These are phyloP conservation scores for Euura saliciscinereae DNA, from an alignment of 1,140 invertebrate species.

Conservation along the genomic window DNA sequence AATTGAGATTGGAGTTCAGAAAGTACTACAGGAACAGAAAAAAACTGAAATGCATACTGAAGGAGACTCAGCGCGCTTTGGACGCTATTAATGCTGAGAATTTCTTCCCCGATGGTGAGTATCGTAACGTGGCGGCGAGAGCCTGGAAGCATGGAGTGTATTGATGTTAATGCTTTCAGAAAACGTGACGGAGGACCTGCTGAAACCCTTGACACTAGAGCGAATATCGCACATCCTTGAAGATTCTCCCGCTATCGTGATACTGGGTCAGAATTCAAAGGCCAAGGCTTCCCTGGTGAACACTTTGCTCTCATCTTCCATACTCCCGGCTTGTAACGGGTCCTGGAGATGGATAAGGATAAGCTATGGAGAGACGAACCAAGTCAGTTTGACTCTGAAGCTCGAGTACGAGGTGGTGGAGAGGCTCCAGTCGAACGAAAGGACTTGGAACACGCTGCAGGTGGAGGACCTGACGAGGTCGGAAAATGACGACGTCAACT, in stretches of 20 bases:
- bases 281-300: constrained; percentile 77
- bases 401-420: constrained; percentile 81
- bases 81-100: constrained; percentile 67
- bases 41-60: constrained; percentile 64
- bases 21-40: constrained; percentile 60
- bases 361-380: constrained; percentile 70
- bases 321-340: constrained; percentile 66
- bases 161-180: constrained; percentile 45
- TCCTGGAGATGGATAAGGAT: constrained; percentile 76
- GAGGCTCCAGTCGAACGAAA: constrained; percentile 64
- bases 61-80: constrained; percentile 70
- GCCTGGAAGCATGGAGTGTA: no score
- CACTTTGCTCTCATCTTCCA: constrained; percentile 68
- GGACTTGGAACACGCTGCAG: constrained; percentile 66
- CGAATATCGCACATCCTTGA: constrained; percentile 60
- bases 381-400: constrained; percentile 72
- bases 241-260: constrained; percentile 65
- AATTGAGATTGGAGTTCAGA: constrained; percentile 62
- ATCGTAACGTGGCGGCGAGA: neutral
- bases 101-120: constrained; percentile 69
- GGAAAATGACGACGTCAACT: constrained; percentile 62
- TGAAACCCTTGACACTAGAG: constrained; percentile 58
- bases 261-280: constrained; percentile 73
- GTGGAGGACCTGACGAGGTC: constrained; percentile 69
- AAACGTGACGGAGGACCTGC: constrained; percentile 57